Conservation (phyloP, 2,113 vertebrate genomes). For the Argyrosomus japonicus region DNA sequence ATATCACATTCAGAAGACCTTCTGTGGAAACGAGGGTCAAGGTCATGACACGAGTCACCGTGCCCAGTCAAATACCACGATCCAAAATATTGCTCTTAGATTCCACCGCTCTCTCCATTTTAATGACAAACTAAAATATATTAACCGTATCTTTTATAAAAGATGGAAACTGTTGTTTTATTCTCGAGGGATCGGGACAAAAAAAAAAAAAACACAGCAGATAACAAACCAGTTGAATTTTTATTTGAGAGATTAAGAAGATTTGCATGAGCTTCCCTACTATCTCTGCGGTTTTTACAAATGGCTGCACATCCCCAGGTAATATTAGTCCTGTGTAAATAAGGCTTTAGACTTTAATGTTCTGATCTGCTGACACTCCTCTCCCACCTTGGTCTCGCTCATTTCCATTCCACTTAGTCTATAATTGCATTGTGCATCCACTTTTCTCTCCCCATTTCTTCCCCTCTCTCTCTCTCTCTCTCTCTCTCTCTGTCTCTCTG, state of each 20-base stretch:
- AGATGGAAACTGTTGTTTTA: background rate
- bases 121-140: background rate
- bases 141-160: rapidly evolving
- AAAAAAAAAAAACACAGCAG: background rate
- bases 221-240: background rate
- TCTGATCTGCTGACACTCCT: conserved; percentile 35
- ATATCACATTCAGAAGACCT: too few species aligned
- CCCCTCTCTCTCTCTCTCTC: background rate
- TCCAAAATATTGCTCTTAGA: background rate
- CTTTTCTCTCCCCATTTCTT: background rate
- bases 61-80: too few species aligned
- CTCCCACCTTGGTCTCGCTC: conserved; percentile 49
- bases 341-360: conserved; percentile 27
- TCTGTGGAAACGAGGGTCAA: too few species aligned
- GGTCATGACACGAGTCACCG: too few species aligned
- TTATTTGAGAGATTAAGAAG: background rate
- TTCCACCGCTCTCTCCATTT: background rate
- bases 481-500: conserved; percentile 39
- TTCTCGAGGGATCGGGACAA: background rate
- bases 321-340: conserved; percentile 30
- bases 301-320: conserved; percentile 48
- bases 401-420: conserved; percentile 55
- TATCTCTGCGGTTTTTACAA: conserved; percentile 19
- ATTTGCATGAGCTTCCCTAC: background rate
- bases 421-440: conserved; percentile 55